phyloP scores from a whole-genome alignment of 2,113 vertebrate genomes.

The Ursus arctos region DNA sequence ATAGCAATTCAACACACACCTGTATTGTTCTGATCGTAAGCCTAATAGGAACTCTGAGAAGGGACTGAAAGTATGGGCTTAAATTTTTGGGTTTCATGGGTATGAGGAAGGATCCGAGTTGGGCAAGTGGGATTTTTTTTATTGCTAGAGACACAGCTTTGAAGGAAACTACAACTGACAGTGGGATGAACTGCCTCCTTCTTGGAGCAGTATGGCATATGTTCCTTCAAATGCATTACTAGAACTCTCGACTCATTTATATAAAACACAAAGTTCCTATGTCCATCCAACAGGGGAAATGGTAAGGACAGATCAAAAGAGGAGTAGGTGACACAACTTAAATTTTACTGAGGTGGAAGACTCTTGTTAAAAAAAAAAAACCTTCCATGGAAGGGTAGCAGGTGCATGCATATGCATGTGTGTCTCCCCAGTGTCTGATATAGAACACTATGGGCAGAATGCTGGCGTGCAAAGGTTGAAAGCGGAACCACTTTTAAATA shows the following conservation, averaged over 20 bases:
- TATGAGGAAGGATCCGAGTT: slow-evolving; percentile 7
- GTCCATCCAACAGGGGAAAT: background rate
- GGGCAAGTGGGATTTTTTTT: slow-evolving; percentile 22
- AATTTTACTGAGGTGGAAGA: background rate
- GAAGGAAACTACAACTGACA: background rate
- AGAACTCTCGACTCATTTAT: background rate
- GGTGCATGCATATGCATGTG: background rate
- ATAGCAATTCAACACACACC: background rate
- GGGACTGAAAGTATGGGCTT: background rate
- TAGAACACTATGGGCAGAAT: background rate
- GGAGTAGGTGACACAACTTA: background rate
- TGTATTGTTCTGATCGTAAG: slow-evolving; percentile 16
- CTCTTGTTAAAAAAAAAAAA: background rate
- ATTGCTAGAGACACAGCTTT: slow-evolving; percentile 35
- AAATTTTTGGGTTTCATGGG: background rate
- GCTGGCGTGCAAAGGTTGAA: background rate
- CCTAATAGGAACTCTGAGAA: slow-evolving; percentile 13
- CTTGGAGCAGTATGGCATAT: background rate
- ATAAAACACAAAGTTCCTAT: background rate
- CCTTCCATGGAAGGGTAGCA: background rate
- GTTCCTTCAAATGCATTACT: background rate
- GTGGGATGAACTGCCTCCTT: background rate
- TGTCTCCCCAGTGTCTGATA: background rate
- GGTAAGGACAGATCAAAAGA: background rate
- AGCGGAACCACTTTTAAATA: background rate